A percentile compares a stretch with the other conserved stretches of the same genome.
These are phyloP conservation scores for Alethe diademata DNA, from an alignment of 2,113 vertebrate genomes.

Conservation along the genomic window DNA sequence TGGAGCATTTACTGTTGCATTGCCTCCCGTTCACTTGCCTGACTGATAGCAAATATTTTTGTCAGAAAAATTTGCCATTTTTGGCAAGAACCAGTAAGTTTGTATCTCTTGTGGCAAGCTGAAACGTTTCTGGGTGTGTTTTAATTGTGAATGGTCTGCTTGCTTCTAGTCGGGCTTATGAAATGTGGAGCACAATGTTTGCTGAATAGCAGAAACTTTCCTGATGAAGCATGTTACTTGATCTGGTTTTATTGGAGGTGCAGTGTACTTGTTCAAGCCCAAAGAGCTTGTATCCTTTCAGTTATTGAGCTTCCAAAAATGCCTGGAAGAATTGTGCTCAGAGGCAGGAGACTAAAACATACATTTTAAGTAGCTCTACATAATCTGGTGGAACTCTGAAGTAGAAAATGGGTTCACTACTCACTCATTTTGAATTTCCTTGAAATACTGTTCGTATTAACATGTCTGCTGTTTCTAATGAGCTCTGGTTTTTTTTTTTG, in stretches of 20 bases:
- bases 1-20: not conserved
- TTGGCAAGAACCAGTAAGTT: not conserved
- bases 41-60: not conserved
- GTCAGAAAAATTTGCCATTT: not conserved
- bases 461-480: not conserved
- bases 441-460: not conserved
- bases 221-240: not conserved
- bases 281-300: not conserved
- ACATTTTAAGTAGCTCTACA: not conserved
- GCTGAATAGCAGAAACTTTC: not conserved
- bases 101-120: not conserved
- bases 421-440: not conserved
- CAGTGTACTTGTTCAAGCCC: not conserved
- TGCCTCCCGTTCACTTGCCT: not conserved
- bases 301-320: not conserved
- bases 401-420: not conserved
- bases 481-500: not conserved
- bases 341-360: not conserved
- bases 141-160: not conserved
- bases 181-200: not conserved
- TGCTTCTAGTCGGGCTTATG: not conserved
- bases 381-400: not conserved
- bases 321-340: not conserved
- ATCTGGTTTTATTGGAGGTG: not conserved
- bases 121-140: not conserved